These are phyloP conservation scores for Gasterosteus nipponicus DNA, from an alignment of 2,113 vertebrate genomes.

Conservation along the genomic window DNA sequence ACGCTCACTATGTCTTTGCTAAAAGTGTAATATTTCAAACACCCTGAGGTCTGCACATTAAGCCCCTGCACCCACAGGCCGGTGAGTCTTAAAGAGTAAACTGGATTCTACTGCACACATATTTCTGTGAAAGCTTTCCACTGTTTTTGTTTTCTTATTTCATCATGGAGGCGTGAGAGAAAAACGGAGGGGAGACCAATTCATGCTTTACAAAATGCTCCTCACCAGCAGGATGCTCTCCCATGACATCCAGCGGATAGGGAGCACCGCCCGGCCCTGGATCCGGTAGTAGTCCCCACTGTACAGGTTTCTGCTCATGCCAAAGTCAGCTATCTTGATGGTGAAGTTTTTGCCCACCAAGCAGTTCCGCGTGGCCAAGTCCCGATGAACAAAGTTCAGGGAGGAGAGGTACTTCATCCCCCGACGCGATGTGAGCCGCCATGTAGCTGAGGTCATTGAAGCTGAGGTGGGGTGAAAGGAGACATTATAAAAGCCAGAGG, in stretches of 20 bases:
- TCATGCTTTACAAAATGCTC: background rate
- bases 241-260: conserved; percentile 99
- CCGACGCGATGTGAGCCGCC: conserved; percentile 94
- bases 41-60: too few relatives aligned
- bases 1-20: background rate
- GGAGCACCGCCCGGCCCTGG: conserved; percentile 95
- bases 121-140: too few relatives aligned
- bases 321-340: conserved; percentile 99
- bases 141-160: background rate
- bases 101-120: too few relatives aligned
- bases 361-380: conserved; percentile 96
- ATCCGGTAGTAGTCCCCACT: conserved; percentile 98
- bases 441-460: conserved; percentile 90
- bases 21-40: too few relatives aligned
- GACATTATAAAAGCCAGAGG: background rate
- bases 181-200: too few relatives aligned
- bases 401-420: conserved; percentile 99
- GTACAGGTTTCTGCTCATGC: conserved; percentile 98
- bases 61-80: too few relatives aligned
- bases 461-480: conserved; percentile 71
- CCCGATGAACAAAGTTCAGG: conserved; percentile 96
- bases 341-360: conserved; percentile 96
- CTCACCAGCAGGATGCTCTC: conserved; percentile 96
- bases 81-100: too few relatives aligned
- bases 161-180: background rate